Evolutionary conservation across 1,140 invertebrate genomes (phyloP), one percentile per base, ranked within the genome.

Genomic region (Whitmania pigra): DNA sequence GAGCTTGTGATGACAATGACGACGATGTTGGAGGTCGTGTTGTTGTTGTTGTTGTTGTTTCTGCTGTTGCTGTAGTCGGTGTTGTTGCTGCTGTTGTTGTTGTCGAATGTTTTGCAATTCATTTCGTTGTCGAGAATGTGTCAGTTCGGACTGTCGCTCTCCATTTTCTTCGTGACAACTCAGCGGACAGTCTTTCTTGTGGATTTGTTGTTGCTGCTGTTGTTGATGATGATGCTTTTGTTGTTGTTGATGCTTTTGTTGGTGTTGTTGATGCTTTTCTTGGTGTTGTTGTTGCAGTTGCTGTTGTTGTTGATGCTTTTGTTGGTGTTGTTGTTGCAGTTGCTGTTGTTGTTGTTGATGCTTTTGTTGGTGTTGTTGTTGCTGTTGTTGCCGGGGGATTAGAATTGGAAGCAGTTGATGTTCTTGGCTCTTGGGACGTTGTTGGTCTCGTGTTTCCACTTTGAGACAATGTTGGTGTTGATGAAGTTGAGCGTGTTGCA

Each of bases 221-320:
- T 60, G 55, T 60, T n/a, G n/a, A n/a, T n/a, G n/a, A n/a, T n/a
- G n/a, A n/a, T 63, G 57, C 22, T 63, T 6, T 25, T 25, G 57
- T 7, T 63, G 57, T 63, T 63, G 57, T 63, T 63, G 57, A n/a
- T n/a, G n/a, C n/a, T 63, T 6, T 63, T 63, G 57, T 25, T 25
- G 57, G 0, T 63, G 57, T 63, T 63, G 57, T 63, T 63, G 57
- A n/a, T n/a, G n/a, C n/a, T n/a, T n/a, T n/a, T 63, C 6, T 63
- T 63, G 57, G 4, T 25, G 57, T 7, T 63, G 57, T 63, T 63
- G 57, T 63, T 63, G 57, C 11, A 25, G 20, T n/a, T 63, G 57
- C 4, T 63, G 4, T 25, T 63, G 5, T 22, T 63, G 22, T n/a
- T n/a, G n/a, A n/a, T n/a, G 29, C 57, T 25, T 7, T n/a, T n/a